Evolutionary conservation across 2,888 invertebrate genomes (phyloP).

Genomic region (Drosophila prostipennis): DNA sequence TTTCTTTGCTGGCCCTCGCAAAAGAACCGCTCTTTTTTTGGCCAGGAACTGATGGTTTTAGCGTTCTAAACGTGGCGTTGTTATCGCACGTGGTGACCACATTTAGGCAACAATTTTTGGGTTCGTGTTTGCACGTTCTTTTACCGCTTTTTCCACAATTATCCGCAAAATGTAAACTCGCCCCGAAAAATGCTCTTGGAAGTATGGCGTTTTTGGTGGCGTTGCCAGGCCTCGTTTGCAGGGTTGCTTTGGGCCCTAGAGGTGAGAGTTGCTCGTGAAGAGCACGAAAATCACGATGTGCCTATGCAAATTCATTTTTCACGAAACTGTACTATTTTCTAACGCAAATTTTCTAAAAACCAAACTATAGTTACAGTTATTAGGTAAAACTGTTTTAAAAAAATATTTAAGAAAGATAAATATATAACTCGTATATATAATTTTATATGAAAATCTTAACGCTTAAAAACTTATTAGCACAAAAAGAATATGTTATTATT

Average conservation of each 20-base stretch:
- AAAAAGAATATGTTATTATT: too few relatives aligned
- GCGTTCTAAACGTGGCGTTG: constrained; percentile 28
- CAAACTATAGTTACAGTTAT: too few relatives aligned
- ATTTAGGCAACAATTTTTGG: constrained; percentile 42
- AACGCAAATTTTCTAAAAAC: too few relatives aligned
- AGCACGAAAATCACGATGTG: constrained; percentile 6
- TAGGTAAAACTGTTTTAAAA: too few relatives aligned
- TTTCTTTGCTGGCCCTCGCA: constrained; percentile 44
- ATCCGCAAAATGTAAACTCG: constrained; percentile 58
- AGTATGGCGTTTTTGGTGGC: constrained; percentile 70
- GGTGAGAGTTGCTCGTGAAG: constrained; percentile 1
- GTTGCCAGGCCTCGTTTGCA: constrained; percentile 62
- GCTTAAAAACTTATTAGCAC: too few relatives aligned
- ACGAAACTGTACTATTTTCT: constrained; percentile 12
- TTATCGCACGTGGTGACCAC: constrained; percentile 31
- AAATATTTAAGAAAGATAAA: too few relatives aligned
- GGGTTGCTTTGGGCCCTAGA: constrained; percentile 51
- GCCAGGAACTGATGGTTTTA: constrained; percentile 39
- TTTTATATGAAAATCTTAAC: too few relatives aligned
- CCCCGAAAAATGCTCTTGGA: constrained; percentile 66
- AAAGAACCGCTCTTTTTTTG: constrained; percentile 56
- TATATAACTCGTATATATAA: too few relatives aligned
- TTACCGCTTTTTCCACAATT: constrained; percentile 44
- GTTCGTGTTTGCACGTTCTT: constrained; percentile 30
- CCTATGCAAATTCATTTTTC: not conserved